Evolutionary conservation across 1,140 invertebrate species (phyloP), one percentile per base, ranked within the genome.

Genomic region (Choristoneura fumiferana): DNA sequence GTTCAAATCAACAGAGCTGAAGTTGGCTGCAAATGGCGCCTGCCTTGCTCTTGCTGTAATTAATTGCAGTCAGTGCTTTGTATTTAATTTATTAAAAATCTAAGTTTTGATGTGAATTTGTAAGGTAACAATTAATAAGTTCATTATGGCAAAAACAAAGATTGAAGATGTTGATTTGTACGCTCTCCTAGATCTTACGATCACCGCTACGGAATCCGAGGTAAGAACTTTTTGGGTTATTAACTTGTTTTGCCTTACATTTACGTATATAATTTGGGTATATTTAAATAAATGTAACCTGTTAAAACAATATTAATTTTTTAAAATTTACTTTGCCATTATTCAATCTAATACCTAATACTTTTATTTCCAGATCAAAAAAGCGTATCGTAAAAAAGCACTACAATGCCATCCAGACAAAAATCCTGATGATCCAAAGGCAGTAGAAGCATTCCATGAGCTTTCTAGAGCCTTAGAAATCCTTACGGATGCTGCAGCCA

Each of bases 361-460:
- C 52, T 57, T 62, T 38, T 56, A 39, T 54, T 89, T 91, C 75
- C 69, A 96, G 92, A 96, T 99, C 18, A 95, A 97, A 86, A 98
- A 95, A 90, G 96, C 96, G 0, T 99, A 98, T 77, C 91, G 97
- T 18, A 98, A 98, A 81, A 97, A 96, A 88, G 97, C 97, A 0
- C 87, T 98, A 14, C 92, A 92, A 83, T 98, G 96, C 78, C 97
- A 99, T 94, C 97, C 97, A 43, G 97, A 99, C 78, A 98, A 99
- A 92, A 98, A 98, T 90, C 97, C 97, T 12, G 94, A 98, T 74
- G 95, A 98, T 91, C 95, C 96, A 33, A 93, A 95, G 91, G 97
- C 97, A 54, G 94, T 93, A 2, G 94, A 96, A 87, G 91, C 94
- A 55, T 99, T 99, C 86, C 94, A 96, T 72, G 91, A 96, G 81